Conservation (phyloP, 2,797 vertebrate genomes). For the Megaceryle alcyon region DNA sequence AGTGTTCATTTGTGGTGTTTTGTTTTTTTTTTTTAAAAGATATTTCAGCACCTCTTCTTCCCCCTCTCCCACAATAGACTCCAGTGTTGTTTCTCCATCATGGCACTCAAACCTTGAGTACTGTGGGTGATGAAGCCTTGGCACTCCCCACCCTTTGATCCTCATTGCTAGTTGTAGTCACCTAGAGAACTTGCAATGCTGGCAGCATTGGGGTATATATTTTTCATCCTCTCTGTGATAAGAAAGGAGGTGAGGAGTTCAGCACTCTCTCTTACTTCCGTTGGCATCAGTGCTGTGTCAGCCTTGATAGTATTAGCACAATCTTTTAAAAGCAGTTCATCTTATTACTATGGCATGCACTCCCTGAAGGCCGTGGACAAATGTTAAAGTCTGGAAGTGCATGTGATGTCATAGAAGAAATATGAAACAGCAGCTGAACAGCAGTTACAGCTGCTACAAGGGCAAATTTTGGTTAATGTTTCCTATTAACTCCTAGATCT, state of each 20-base stretch:
- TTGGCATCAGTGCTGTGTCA: constrained; percentile 55
- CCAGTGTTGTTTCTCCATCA: not conserved
- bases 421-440: constrained; percentile 37
- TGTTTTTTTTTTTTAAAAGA: not conserved
- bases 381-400: constrained; percentile 4
- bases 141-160: not conserved
- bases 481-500: constrained; percentile 45
- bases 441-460: constrained; percentile 22
- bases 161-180: not conserved
- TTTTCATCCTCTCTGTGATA: not conserved
- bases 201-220: not conserved
- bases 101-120: not conserved
- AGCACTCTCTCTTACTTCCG: not conserved
- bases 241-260: constrained; percentile 50
- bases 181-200: not conserved
- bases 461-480: constrained; percentile 58
- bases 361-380: constrained; percentile 48
- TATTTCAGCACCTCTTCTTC: not conserved
- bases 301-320: constrained; percentile 35
- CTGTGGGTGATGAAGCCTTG: not conserved
- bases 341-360: constrained; percentile 11
- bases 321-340: constrained; percentile 44
- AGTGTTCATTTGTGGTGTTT: too few species aligned
- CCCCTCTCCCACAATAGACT: fast-evolving
- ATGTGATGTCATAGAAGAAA: constrained; percentile 38